Evolutionary conservation across 2,797 vertebrate genomes (phyloP).

Genomic region (Chiroxiphia lanceolata): DNA sequence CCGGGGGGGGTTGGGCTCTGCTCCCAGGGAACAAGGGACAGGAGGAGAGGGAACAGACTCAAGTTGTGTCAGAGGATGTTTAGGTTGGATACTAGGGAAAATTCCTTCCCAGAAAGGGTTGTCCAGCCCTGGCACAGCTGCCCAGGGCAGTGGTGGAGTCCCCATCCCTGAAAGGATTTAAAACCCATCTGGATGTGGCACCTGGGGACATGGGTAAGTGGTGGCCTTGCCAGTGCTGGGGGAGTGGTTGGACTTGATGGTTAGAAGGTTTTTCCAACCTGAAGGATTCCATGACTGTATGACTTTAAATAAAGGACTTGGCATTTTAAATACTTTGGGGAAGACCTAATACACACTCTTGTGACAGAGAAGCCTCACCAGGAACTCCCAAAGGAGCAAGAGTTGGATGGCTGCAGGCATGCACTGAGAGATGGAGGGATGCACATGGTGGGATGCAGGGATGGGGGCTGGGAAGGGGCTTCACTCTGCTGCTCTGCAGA

Average conservation of each 20-base stretch:
- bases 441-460: neutral
- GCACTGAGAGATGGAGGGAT: neutral
- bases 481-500: neutral
- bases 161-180: neutral
- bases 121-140: neutral
- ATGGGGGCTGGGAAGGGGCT: neutral
- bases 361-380: neutral
- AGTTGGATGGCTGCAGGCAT: neutral
- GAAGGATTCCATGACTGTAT: neutral
- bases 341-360: neutral
- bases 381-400: neutral
- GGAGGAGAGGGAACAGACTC: fast-evolving
- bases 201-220: neutral
- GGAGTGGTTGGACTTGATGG: neutral
- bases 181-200: neutral
- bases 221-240: neutral
- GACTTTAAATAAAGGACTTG: neutral
- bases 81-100: neutral
- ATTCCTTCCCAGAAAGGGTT: neutral
- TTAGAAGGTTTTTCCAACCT: neutral
- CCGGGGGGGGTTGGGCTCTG: fast-evolving
- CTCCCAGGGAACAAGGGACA: neutral
- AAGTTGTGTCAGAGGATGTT: neutral
- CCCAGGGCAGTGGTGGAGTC: neutral
- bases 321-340: neutral